A percentile compares a stretch with the other conserved stretches of the same genome.
These are phyloP conservation scores for Sebastes goodei DNA, from an alignment of 2,797 vertebrate genomes.

Conservation along the genomic window DNA sequence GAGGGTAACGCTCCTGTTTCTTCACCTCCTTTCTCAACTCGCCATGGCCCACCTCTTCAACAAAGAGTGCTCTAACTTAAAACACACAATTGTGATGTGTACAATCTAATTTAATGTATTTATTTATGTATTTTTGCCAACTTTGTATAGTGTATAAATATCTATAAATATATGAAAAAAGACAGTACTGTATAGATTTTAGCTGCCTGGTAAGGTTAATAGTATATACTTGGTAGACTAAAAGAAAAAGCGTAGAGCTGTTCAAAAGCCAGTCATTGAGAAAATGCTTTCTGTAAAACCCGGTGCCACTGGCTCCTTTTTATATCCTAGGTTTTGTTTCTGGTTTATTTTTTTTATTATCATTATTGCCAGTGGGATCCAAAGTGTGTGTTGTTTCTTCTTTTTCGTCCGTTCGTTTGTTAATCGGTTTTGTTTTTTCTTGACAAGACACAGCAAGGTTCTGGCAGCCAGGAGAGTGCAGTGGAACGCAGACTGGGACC, in stretches of 20 bases:
- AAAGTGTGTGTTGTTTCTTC: conserved; percentile 74
- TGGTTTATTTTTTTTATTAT: conserved; percentile 57
- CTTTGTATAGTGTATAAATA: conserved; percentile 91
- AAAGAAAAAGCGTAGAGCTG: conserved; percentile 84
- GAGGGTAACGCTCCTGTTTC: conserved; percentile 70
- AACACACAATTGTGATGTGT: conserved; percentile 85
- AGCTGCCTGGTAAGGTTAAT: conserved; percentile 87
- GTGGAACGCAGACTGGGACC: conserved; percentile 82
- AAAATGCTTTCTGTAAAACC: conserved; percentile 82
- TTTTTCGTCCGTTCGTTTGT: conserved; percentile 73
- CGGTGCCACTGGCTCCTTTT: conserved; percentile 76
- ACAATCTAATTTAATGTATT: conserved; percentile 86
- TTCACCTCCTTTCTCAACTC: conserved; percentile 65
- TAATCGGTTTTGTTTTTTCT: conserved; percentile 62
- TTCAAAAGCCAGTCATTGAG: conserved; percentile 84
- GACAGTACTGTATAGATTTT: conserved; percentile 90
- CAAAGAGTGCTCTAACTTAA: conserved; percentile 81
- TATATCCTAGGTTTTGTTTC: conserved; percentile 77
- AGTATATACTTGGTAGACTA: conserved; percentile 86
- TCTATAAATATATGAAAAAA: conserved; percentile 87
- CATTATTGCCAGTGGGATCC: conserved; percentile 77
- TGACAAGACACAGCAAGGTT: conserved; percentile 83
- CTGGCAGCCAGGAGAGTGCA: conserved; percentile 87
- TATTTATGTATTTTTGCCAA: conserved; percentile 87
- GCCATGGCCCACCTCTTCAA: conserved; percentile 70